Evolutionary conservation across 1,140 invertebrate species (phyloP).

Genomic region (Lycorma delicatula): DNA sequence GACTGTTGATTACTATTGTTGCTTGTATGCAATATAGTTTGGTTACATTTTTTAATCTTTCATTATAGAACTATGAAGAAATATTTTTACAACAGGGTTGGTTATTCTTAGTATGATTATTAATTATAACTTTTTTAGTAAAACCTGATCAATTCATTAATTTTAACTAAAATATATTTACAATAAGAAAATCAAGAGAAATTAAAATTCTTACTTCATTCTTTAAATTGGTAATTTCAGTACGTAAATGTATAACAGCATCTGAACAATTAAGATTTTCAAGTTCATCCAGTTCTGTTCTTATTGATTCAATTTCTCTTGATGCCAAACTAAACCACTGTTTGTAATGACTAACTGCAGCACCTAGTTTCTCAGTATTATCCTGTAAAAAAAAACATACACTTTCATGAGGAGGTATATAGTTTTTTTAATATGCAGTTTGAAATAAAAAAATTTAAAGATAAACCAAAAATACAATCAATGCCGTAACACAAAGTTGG

Average conservation of each 20-base stretch:
- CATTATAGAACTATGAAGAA: no score
- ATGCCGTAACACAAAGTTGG: no score
- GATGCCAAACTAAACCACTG: conserved; percentile 63
- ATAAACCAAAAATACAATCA: no score
- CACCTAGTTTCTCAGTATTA: neutral
- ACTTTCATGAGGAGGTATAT: no score
- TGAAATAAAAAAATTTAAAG: no score
- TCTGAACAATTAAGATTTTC: conserved; percentile 55
- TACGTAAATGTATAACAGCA: conserved; percentile 56
- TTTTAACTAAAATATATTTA: neutral
- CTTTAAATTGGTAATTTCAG: conserved; percentile 55
- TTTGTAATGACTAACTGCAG: conserved; percentile 45
- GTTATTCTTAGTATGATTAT: no score
- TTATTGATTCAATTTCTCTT: conserved; percentile 60
- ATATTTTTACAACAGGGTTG: no score
- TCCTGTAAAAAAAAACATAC: conserved; percentile 11
- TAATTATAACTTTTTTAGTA: no score
- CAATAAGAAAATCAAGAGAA: conserved; percentile 2
- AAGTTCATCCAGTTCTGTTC: conserved; percentile 50
- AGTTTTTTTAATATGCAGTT: no score
- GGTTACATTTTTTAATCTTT: no score
- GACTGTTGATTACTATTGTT: no score
- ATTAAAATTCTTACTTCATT: conserved; percentile 42
- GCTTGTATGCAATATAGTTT: no score
- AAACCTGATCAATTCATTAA: neutral